Evolutionary conservation across 2,113 vertebrate genomes (phyloP).

Genomic region (Hippopotamus amphibius): DNA sequence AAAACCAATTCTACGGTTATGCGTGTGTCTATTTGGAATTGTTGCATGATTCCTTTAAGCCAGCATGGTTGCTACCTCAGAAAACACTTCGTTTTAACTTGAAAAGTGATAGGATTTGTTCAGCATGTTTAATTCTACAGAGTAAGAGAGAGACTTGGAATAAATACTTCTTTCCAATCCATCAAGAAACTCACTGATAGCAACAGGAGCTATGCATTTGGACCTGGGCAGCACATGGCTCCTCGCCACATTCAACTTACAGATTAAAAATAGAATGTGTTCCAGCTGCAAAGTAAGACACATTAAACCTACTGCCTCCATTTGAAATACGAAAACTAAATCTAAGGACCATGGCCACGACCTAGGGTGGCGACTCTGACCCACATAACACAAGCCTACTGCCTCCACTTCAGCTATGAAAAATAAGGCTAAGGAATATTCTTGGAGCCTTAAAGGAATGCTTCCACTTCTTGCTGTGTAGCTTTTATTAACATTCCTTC

Average conservation of each 20-base stretch:
- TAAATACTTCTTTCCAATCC: constrained; percentile 52
- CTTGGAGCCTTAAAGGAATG: not conserved
- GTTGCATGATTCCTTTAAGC: constrained; percentile 62
- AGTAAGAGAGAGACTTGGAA: constrained; percentile 55
- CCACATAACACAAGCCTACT: not conserved
- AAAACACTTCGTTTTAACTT: constrained; percentile 65
- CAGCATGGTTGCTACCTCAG: constrained; percentile 46
- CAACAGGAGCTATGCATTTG: constrained; percentile 60
- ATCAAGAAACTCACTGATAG: constrained; percentile 65
- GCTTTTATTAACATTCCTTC: constrained; percentile 14
- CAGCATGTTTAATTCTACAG: constrained; percentile 60
- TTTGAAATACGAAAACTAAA: constrained; percentile 64
- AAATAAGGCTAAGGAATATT: constrained; percentile 29
- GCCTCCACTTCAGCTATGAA: not conserved
- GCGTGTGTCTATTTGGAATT: constrained; percentile 56
- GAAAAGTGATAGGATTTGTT: constrained; percentile 60
- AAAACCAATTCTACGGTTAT: constrained; percentile 68
- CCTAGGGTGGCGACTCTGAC: not conserved
- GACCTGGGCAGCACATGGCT: constrained; percentile 39
- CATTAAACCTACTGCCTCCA: constrained; percentile 26
- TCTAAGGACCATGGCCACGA: not conserved
- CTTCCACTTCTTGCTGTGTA: not conserved
- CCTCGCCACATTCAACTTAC: constrained; percentile 72
- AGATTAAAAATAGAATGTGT: constrained; percentile 80
- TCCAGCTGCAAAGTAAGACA: constrained; percentile 72